Evolutionary conservation across 2,113 vertebrate species (phyloP).

Genomic region (Nymphicus hollandicus): DNA sequence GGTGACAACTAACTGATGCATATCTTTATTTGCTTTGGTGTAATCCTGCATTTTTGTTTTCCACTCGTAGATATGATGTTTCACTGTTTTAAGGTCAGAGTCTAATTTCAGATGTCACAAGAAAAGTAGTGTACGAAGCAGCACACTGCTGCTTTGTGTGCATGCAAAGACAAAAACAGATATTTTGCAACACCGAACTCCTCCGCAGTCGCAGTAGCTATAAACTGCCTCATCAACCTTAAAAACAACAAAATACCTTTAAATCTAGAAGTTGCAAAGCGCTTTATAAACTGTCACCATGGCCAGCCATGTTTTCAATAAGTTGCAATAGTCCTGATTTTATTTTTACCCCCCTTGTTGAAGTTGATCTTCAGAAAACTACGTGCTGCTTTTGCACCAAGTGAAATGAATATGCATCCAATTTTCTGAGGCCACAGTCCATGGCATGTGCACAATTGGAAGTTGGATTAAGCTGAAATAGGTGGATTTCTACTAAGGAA

Average conservation of each 20-base stretch:
- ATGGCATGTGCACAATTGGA: background rate
- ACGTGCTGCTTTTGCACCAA: background rate
- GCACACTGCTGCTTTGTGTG: slow-evolving; percentile 28
- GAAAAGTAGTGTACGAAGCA: background rate
- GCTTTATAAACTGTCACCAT: background rate
- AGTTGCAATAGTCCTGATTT: background rate
- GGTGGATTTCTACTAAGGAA: background rate
- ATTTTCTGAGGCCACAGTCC: background rate
- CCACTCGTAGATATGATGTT: background rate
- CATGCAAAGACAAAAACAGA: background rate
- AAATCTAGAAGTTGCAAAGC: background rate
- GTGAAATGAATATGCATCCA: background rate
- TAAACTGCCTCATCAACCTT: background rate
- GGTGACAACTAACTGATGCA: slow-evolving; percentile 36
- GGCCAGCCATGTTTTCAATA: background rate
- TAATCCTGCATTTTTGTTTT: slow-evolving; percentile 63
- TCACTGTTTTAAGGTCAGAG: slow-evolving; percentile 53
- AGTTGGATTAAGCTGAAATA: background rate
- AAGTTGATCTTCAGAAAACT: background rate
- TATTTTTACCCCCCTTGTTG: fast-evolving
- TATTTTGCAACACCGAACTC: slow-evolving; percentile 12
- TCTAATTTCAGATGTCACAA: slow-evolving; percentile 39
- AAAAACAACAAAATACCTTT: slow-evolving; percentile 13
- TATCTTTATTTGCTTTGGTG: slow-evolving; percentile 66
- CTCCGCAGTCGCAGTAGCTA: background rate